A percentile compares a stretch with the other conserved stretches of the same genome.
Conservation (phyloP, 1,140 invertebrate species). For the Agrypnia vestita region DNA sequence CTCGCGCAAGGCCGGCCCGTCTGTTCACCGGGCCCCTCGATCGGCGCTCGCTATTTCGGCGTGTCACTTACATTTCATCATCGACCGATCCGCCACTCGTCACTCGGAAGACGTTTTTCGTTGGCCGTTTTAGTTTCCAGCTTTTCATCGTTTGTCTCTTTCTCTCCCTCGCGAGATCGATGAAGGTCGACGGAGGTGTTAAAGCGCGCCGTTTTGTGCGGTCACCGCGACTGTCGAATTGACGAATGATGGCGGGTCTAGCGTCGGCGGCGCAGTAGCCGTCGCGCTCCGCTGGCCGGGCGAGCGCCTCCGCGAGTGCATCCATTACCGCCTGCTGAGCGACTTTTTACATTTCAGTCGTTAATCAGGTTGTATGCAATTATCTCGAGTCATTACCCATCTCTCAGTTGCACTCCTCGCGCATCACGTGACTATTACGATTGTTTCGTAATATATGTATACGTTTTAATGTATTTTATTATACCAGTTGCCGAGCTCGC, state of each 20-base stretch:
- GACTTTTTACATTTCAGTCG: constrained; percentile 11
- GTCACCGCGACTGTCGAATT: not conserved
- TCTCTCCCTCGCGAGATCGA: too few species aligned
- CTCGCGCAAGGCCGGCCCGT: constrained; percentile 67
- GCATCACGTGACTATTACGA: too few species aligned
- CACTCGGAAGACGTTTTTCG: not conserved
- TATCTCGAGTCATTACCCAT: not conserved
- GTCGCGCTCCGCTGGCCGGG: constrained; percentile 11
- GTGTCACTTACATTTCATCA: constrained; percentile 43
- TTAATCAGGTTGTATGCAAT: constrained; percentile 26
- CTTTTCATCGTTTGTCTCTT: too few species aligned
- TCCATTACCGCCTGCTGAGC: not conserved
- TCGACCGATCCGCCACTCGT: not conserved
- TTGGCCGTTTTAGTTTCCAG: too few species aligned
- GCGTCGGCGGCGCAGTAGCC: not conserved
- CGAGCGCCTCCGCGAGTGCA: constrained; percentile 20
- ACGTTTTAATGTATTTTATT: too few species aligned
- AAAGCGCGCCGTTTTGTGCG: not conserved
- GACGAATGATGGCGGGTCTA: not conserved
- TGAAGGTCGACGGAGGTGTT: not conserved
- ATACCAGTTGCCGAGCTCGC: too few species aligned
- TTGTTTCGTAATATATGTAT: too few species aligned
- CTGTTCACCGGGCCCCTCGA: constrained; percentile 62
- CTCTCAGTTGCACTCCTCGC: not conserved
- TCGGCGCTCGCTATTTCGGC: constrained; percentile 65